A percentile compares a stretch with the other conserved stretches of the same genome.
Conservation (phyloP, 2,113 vertebrate species). For the Ginglymostoma cirratum region DNA sequence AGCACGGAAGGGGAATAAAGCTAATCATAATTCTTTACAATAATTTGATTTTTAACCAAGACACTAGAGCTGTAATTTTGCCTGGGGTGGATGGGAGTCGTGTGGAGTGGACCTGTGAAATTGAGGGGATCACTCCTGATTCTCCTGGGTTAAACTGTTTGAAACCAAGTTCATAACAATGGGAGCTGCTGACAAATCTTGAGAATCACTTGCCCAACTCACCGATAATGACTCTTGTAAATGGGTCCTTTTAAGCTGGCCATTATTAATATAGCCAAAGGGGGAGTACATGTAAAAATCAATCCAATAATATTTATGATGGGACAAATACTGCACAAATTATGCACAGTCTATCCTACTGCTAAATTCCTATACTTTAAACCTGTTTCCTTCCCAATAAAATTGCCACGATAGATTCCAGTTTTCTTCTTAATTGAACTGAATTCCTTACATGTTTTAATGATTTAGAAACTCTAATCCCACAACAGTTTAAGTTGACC, state of each 20-base stretch:
- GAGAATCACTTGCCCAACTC: background rate
- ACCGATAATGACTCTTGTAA: background rate
- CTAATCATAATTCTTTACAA: background rate
- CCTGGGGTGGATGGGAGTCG: background rate
- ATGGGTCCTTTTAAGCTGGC: no score
- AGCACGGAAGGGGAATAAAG: background rate
- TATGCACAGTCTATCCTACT: background rate
- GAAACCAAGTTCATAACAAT: background rate
- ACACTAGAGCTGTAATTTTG: background rate
- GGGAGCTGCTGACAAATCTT: background rate
- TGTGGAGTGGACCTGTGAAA: background rate
- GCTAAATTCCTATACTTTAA: background rate
- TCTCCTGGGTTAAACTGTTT: background rate
- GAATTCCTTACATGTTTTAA: background rate
- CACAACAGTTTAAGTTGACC: background rate
- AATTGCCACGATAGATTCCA: background rate
- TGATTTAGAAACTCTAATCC: no score
- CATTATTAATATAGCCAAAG: background rate
- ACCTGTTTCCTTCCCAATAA: background rate
- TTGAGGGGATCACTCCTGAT: background rate
- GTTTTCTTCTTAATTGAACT: background rate
- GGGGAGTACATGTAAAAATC: background rate
- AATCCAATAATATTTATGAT: background rate
- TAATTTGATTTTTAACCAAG: slow-evolving; percentile 11
- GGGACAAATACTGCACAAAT: background rate